Evolutionary conservation across 1,140 invertebrate genomes (phyloP).

Genomic region (Myzus persicae): DNA sequence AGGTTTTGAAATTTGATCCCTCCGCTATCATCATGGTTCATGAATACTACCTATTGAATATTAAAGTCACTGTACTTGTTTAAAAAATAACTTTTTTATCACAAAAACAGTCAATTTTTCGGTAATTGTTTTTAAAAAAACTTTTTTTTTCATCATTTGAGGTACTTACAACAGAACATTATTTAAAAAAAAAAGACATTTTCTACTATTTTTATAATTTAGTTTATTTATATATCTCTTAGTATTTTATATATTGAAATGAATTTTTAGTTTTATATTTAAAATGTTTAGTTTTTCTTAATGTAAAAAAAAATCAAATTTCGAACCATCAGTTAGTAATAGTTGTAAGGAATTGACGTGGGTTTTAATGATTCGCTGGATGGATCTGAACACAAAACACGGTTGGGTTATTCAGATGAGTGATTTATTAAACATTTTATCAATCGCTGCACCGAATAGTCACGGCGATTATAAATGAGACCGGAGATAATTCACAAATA

Average conservation of each 20-base stretch:
- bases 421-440: neutral
- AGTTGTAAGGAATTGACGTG: neutral
- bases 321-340: neutral
- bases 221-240: neutral
- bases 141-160: neutral
- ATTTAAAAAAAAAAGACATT: neutral
- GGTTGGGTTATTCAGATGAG: neutral
- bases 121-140: neutral
- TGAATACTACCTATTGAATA: too few relatives aligned
- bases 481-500: neutral
- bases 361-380: neutral
- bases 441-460: neutral
- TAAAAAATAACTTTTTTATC: neutral
- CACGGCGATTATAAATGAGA: neutral
- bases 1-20: neutral
- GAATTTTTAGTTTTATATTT: too few relatives aligned
- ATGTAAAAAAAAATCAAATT: neutral
- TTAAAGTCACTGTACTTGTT: neutral
- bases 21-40: neutral
- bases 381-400: neutral
- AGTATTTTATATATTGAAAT: too few relatives aligned
- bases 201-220: neutral
- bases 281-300: too few relatives aligned
- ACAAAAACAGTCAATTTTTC: neutral
- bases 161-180: neutral